Percentiles rank a stretch among this genome's conserved stretches.
phyloP scores from a whole-genome alignment of 2,888 invertebrate species.

The Deroplatys truncata region DNA sequence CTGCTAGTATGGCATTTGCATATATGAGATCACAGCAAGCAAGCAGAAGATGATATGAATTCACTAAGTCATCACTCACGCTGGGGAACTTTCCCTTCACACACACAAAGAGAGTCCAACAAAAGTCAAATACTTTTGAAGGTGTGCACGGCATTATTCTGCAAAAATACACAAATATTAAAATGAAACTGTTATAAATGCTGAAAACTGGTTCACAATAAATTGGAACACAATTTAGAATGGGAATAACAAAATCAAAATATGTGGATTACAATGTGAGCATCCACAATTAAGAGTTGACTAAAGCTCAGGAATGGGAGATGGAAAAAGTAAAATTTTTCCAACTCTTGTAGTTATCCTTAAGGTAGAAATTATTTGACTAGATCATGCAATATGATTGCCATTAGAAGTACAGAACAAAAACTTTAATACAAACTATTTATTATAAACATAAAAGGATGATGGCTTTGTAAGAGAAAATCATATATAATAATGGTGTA shows the following conservation, averaged over 20 bases:
- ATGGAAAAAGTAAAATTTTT: no score
- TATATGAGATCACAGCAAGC: slow-evolving; percentile 90
- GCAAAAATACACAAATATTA: slow-evolving; percentile 32
- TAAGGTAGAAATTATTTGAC: no score
- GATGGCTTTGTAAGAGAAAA: no score
- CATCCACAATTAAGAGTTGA: not conserved
- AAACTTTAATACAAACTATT: no score
- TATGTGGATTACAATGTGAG: not conserved
- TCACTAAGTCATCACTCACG: slow-evolving; percentile 88
- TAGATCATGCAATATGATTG: no score
- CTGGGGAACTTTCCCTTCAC: slow-evolving; percentile 82
- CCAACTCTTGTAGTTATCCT: no score
- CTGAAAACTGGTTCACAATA: not conserved
- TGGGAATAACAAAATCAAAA: not conserved
- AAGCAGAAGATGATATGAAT: slow-evolving; percentile 86
- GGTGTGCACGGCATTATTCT: slow-evolving; percentile 75
- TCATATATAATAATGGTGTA: no score
- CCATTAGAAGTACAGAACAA: no score
- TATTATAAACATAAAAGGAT: no score
- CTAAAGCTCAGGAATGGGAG: not conserved
- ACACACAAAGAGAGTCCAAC: slow-evolving; percentile 90
- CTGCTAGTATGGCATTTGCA: slow-evolving; percentile 75
- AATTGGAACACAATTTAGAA: not conserved
- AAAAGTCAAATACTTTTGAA: slow-evolving; percentile 83
- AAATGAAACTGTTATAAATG: not conserved